These are phyloP conservation scores for Dromiciops gliroides DNA, from an alignment of 2,113 vertebrate species.

Conservation along the genomic window DNA sequence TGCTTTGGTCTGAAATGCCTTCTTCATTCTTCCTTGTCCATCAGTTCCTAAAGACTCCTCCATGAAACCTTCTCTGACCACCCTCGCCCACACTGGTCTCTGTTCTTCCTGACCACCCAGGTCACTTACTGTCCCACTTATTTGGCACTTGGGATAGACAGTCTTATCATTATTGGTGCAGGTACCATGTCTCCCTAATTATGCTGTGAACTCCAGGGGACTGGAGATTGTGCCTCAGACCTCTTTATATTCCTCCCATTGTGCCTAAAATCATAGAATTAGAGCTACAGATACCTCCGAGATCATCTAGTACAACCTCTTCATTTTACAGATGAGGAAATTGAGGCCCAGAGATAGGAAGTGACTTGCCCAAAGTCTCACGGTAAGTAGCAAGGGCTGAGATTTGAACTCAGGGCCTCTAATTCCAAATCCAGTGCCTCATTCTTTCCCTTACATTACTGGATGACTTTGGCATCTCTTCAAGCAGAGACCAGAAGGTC, in stretches of 20 bases:
- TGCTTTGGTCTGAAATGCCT: not conserved
- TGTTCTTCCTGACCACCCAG: not conserved
- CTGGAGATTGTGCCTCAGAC: not conserved
- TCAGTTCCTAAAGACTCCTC: not conserved
- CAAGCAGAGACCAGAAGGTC: not conserved
- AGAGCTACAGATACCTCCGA: not conserved
- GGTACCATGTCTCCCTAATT: not conserved
- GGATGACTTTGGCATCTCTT: no score
- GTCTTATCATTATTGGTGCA: not conserved
- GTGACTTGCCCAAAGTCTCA: not conserved
- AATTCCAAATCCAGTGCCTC: not conserved
- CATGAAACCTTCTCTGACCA: not conserved
- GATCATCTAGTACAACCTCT: not conserved
- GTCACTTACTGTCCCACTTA: not conserved
- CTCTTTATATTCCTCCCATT: no score
- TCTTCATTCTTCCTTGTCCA: not conserved
- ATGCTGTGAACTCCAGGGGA: not conserved
- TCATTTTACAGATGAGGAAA: not conserved
- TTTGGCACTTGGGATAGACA: not conserved
- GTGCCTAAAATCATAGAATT: not conserved
- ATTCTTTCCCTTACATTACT: not conserved
- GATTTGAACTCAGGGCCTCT: not conserved
- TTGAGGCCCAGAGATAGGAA: not conserved
- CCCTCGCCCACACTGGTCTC: not conserved
- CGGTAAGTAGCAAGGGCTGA: not conserved